Conservation (phyloP, 2,113 vertebrate species). For the Trichechus manatus region DNA sequence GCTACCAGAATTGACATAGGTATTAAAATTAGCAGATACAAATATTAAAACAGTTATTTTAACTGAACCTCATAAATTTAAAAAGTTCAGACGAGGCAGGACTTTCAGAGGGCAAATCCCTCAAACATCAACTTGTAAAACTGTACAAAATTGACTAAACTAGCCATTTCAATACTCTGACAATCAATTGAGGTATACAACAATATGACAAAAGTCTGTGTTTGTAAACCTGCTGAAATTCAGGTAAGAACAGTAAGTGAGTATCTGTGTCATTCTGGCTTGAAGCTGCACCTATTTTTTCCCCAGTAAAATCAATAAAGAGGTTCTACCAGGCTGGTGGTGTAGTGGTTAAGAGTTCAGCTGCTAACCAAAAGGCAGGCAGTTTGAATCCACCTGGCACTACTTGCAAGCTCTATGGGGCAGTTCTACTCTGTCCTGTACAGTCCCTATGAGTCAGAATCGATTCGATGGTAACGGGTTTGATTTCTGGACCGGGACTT, state of each 20-base stretch:
- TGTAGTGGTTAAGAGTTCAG: no score
- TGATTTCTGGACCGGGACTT: no score
- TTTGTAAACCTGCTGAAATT: background rate
- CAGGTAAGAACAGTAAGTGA: background rate
- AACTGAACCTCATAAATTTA: background rate
- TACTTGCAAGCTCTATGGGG: no score
- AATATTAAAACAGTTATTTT: background rate
- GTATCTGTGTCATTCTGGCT: background rate
- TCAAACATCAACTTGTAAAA: background rate
- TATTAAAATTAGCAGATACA: background rate
- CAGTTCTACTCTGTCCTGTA: no score
- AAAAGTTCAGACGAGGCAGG: background rate
- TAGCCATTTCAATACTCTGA: background rate
- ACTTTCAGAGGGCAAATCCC: background rate
- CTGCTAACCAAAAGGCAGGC: no score
- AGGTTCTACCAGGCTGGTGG: background rate
- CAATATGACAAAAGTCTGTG: background rate
- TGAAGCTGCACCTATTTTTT: background rate
- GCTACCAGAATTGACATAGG: no score
- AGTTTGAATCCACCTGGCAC: no score
- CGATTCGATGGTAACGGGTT: no score
- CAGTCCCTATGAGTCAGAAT: no score
- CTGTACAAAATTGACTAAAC: background rate
- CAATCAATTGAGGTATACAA: background rate
- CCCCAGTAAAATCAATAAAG: background rate